A percentile compares a stretch with the other conserved stretches of the same genome.
Conservation (phyloP, 2,113 vertebrate species). For the Tringa solitaria region DNA sequence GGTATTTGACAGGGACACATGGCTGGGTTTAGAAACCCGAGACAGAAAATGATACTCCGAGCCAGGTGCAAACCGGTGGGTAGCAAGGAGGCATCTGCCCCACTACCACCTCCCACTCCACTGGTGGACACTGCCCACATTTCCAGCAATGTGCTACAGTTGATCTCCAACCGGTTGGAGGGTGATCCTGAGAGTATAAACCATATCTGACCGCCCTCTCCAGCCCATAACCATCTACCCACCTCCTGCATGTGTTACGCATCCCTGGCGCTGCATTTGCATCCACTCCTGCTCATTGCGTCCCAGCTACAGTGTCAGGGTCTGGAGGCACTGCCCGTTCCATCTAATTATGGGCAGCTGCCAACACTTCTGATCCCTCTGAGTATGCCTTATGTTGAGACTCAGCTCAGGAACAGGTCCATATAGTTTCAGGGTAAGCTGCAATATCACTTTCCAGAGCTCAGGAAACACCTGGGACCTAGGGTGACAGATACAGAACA, state of each 20-base stretch:
- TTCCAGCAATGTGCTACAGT: background rate
- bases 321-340: background rate
- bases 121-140: background rate
- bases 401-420: background rate
- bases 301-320: fast-evolving
- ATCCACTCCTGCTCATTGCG: background rate
- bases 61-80: background rate
- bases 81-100: background rate
- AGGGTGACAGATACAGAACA: background rate
- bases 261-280: background rate
- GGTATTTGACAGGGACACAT: background rate
- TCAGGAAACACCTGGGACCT: background rate
- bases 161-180: background rate
- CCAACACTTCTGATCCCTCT: background rate
- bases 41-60: background rate
- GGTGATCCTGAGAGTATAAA: background rate
- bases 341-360: background rate
- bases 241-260: background rate
- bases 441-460: background rate
- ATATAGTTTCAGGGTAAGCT: background rate
- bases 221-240: background rate
- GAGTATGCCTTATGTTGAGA: background rate
- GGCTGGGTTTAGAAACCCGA: background rate
- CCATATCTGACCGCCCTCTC: background rate
- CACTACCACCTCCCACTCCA: background rate